Base-by-base conservation (phyloP, 1,140 invertebrate species). In the Carcinoscorpius rotundicauda region DNA sequence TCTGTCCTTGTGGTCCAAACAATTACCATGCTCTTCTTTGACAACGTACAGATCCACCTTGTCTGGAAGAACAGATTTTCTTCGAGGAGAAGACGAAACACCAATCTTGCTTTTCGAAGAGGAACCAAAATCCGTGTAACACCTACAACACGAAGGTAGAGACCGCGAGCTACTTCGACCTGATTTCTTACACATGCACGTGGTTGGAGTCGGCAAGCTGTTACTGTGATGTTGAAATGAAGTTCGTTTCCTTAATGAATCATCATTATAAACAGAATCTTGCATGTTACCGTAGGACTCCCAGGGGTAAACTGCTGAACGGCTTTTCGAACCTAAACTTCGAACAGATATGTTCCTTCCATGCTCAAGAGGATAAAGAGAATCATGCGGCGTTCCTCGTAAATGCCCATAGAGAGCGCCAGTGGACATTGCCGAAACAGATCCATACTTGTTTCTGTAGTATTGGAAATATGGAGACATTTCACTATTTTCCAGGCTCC, bases 1-100 rank as follows among this genome's bases (percentile, higher is more conserved):
- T 29, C 29, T 29, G 29, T 29, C 29, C 29, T 29, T 29, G 2
- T 29, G 29, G 29, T 29, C 29, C 29, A 29, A 29, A 29, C 29
- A 0, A 29, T 29, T 29, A 29, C 29, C 60, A 29, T 62, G 65
- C 50, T 66, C 65, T 49, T 66, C 65, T n/a, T 66, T 61, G n/a
- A 66, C 65, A 4, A 62, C 65, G 48, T 66, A 66, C 5, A 66
- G 52, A 51, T 66, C 65, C 9, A 66, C 65, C 49, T 66, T 66
- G 8, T 66, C 65, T 4, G 65, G 65, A 3, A 66, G 50, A 49
- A 66, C 63, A 6, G 65, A 66, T 10, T 55, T 63, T 49, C 65
- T 48, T 6, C 65, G 59, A n/a, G 61, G 62, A 9, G 65, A 62
- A 51, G 65, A 62, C 8, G 65, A 62, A 3, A 62, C 61, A 6